Percentiles rank a stretch among this genome's conserved stretches.
These are phyloP conservation scores for Lepidochitona cinerea DNA, from an alignment of 2,888 invertebrate species.

Conservation along the genomic window DNA sequence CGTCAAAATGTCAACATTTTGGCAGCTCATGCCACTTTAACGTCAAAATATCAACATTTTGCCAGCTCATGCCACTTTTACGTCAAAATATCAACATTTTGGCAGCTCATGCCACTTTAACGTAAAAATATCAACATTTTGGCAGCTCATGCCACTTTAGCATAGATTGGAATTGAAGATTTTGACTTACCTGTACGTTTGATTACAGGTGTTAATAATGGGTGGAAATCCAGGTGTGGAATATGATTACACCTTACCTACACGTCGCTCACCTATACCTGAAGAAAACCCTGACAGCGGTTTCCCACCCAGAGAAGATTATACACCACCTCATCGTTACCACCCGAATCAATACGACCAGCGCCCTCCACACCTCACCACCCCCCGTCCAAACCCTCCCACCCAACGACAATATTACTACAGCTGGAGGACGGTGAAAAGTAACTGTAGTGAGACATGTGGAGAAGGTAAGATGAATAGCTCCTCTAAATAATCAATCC, in stretches of 20 bases:
- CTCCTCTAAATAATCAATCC: too few species aligned
- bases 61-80: too few species aligned
- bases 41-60: too few species aligned
- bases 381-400: slow-evolving; percentile 5
- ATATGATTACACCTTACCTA: slow-evolving; percentile 45
- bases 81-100: too few species aligned
- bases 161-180: too few species aligned
- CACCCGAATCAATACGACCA: neutral
- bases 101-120: too few species aligned
- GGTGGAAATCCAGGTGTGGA: slow-evolving; percentile 46
- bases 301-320: neutral
- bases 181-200: too few species aligned
- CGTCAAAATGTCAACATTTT: too few species aligned
- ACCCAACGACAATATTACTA: slow-evolving; percentile 72
- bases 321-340: neutral
- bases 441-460: slow-evolving; percentile 87
- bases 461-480: slow-evolving; percentile 92
- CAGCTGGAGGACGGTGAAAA: slow-evolving; percentile 85
- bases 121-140: too few species aligned
- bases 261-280: neutral
- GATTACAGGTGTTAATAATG: slow-evolving; percentile 41
- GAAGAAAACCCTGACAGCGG: neutral
- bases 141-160: too few species aligned
- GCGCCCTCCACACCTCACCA: neutral
- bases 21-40: too few species aligned